Conservation (phyloP, 1,140 invertebrate genomes). For the Melipona quadrifasciata region DNA sequence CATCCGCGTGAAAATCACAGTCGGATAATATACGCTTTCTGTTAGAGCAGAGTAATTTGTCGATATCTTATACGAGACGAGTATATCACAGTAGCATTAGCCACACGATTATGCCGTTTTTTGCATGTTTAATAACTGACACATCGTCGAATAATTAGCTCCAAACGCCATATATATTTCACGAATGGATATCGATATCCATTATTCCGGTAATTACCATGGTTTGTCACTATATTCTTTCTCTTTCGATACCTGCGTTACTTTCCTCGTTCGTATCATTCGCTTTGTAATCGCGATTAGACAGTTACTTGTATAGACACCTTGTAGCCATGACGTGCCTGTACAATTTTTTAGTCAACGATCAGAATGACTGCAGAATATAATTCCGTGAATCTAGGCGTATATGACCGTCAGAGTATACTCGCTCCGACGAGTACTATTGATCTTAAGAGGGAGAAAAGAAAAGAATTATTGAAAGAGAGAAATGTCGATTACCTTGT, state of each 20-base stretch:
- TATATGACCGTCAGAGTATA: not conserved
- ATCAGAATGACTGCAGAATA: not conserved
- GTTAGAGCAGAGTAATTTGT: conserved; percentile 38
- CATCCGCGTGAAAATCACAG: conserved; percentile 45
- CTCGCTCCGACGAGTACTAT: not conserved
- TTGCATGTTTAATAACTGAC: not conserved
- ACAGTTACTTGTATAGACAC: not conserved
- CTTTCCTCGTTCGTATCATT: not conserved
- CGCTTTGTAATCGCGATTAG: not conserved
- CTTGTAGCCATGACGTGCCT: not conserved
- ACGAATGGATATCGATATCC: not conserved
- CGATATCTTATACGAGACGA: conserved; percentile 37
- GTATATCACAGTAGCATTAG: conserved; percentile 1
- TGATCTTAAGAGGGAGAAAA: not conserved
- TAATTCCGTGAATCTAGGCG: not conserved
- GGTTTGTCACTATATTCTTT: not conserved
- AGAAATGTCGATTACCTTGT: conserved; percentile 84
- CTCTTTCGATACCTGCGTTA: not conserved
- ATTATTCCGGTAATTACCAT: not conserved
- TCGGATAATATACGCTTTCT: conserved; percentile 26
- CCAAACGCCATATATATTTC: not conserved
- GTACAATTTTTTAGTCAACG: conserved; percentile 47
- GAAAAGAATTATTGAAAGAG: not conserved
- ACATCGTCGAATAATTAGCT: conserved; percentile 4
- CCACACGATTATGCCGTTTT: conserved; percentile 10